Evolutionary conservation across 1,140 invertebrate genomes (phyloP), one percentile per base, ranked within the genome.

Genomic region (Stenopsyche tienmushanensis): DNA sequence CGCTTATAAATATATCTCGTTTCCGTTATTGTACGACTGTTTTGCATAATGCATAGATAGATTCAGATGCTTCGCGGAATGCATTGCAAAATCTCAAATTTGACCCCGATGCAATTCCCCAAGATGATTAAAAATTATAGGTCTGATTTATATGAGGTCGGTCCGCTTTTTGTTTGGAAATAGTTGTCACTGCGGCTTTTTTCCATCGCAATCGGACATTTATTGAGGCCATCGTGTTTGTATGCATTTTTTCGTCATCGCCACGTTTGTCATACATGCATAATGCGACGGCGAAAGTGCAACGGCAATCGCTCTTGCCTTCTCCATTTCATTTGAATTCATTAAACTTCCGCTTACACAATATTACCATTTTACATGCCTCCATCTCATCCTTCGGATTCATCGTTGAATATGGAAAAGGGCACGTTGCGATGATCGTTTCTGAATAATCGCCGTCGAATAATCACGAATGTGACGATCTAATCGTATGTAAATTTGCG

Each of bases 251-350:
- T 47, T 47, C 44, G 44, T 8, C 29, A 7, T 13, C 5, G 8
- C 44, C 17, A 47, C 18, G 9, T 54, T 3, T 54, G 20, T 50
- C n/a, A n/a, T n/a, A n/a, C 20, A 10, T 20, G 47, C 20, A 20
- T 50, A 24, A 25, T 29, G 24, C 18, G 20, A 1, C 23, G 39
- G 57, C 25, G 57, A 60, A 60, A 60, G 57, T 60, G 57, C 57
- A 60, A 24, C 24, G 57, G 47, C 42, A 57, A 34, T 7, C 20
- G 41, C 17, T 23, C 21, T 21, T 18, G 29, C 57, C n/a, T 57
- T 54, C 21, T 53, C 50, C 25, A 53, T 53, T 53, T 53, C 50
- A 53, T 53, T 44, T 44, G 57, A 60, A 60, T 60, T 29, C 44
- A 60, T 60, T 47, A 34, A 20, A 60, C 42, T 60, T 60, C 57